These are phyloP conservation scores for Chionomys nivalis DNA, from an alignment of 2,113 vertebrate species.

Conservation along the genomic window DNA sequence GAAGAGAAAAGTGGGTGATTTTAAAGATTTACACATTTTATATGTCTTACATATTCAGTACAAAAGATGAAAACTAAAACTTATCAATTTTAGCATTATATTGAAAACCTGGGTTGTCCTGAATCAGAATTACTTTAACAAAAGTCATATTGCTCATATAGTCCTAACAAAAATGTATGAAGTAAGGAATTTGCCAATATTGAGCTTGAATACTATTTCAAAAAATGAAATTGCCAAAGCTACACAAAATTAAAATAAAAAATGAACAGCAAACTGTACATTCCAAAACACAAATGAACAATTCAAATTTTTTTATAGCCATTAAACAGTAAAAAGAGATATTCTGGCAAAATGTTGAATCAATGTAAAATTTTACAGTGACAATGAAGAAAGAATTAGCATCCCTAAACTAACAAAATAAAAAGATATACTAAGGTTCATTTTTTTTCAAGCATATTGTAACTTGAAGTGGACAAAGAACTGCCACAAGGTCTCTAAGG, in stretches of 20 bases:
- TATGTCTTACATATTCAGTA: not conserved
- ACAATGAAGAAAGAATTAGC: not conserved
- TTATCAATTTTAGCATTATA: not conserved
- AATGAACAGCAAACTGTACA: not conserved
- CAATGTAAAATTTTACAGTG: not conserved
- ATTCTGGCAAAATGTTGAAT: slow-evolving; percentile 17
- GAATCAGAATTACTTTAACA: not conserved
- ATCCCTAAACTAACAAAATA: not conserved
- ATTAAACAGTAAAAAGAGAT: slow-evolving; percentile 21
- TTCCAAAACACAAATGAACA: not conserved
- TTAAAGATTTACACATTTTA: not conserved
- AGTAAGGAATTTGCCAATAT: not conserved
- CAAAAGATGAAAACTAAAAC: not conserved
- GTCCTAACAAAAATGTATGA: slow-evolving; percentile 20
- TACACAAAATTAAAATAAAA: not conserved
- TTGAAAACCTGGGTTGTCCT: not conserved
- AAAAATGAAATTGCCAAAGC: not conserved
- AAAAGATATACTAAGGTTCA: not conserved
- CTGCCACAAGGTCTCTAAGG: not conserved
- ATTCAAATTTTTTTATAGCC: not conserved
- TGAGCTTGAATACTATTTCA: not conserved
- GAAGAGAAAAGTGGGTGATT: not conserved
- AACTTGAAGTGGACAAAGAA: not conserved
- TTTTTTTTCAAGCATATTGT: not conserved
- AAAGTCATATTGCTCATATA: not conserved